A percentile compares a stretch with the other conserved stretches of the same genome.
These are phyloP conservation scores for Neodiprion fabricii DNA, from an alignment of 1,140 invertebrate species.

Conservation along the genomic window DNA sequence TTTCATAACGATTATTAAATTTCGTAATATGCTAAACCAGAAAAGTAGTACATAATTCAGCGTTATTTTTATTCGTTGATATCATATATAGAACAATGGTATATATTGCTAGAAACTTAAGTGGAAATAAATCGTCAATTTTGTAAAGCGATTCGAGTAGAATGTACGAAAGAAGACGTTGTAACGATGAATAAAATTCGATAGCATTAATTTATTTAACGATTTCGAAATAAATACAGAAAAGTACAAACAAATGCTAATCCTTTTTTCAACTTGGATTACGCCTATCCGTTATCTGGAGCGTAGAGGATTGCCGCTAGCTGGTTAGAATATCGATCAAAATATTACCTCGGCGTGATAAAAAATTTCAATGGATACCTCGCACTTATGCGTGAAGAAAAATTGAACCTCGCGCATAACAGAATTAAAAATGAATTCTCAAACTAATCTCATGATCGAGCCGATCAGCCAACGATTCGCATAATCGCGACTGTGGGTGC, in stretches of 20 bases:
- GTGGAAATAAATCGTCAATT: background rate
- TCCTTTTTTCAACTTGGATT: background rate
- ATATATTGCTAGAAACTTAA: background rate
- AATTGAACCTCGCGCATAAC: background rate
- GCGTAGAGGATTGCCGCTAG: too few species aligned
- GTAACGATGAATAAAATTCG: background rate
- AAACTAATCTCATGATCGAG: too few species aligned
- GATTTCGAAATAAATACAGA: constrained; percentile 39
- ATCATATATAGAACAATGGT: background rate
- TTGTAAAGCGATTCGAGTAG: background rate
- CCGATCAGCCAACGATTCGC: background rate
- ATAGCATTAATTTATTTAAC: constrained; percentile 29
- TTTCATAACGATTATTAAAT: too few species aligned
- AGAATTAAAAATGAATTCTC: too few species aligned
- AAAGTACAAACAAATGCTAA: constrained; percentile 31
- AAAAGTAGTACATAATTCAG: too few species aligned
- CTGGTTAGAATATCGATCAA: too few species aligned
- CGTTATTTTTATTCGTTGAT: background rate
- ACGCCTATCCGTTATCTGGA: background rate
- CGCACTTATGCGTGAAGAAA: constrained; percentile 10
- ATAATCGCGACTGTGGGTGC: background rate
- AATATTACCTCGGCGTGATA: too few species aligned
- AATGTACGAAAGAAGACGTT: background rate
- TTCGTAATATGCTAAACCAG: too few species aligned
- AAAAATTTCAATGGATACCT: background rate